Evolutionary conservation across 2,888 invertebrate genomes (phyloP).

Genomic region (Stramonita haemastoma): DNA sequence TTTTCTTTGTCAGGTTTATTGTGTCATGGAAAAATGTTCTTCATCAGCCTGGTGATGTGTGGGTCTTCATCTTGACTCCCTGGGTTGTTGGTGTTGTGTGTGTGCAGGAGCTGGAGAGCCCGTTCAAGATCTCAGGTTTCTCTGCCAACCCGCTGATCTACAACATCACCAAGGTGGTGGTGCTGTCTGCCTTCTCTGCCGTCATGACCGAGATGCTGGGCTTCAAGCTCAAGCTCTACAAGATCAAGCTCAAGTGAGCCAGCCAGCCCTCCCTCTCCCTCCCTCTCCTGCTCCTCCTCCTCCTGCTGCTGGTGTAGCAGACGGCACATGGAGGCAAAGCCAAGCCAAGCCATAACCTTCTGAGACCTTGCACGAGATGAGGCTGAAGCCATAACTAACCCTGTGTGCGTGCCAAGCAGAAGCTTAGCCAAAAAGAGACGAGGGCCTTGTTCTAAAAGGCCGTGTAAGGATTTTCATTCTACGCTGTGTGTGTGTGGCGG

Average conservation of each 20-base stretch:
- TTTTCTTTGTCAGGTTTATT: too few relatives aligned
- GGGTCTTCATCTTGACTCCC: too few relatives aligned
- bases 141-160: conserved; percentile 97
- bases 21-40: too few relatives aligned
- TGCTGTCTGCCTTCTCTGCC: conserved; percentile 95
- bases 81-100: neutral
- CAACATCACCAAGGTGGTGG: conserved; percentile 95
- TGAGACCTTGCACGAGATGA: neutral
- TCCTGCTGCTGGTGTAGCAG: neutral
- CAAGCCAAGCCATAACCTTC: neutral
- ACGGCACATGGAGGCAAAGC: neutral
- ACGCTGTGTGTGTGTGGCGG: too few relatives aligned
- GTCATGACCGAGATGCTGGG: conserved; percentile 97
- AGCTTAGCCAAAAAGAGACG: neutral
- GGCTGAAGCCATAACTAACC: neutral
- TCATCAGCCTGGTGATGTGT: too few relatives aligned
- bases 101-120: conserved; percentile 92
- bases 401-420: neutral
- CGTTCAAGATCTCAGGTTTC: conserved; percentile 96
- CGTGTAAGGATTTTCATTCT: too few relatives aligned
- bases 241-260: conserved; percentile 85
- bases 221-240: conserved; percentile 96
- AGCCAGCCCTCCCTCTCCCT: neutral
- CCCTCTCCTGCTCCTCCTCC: neutral
- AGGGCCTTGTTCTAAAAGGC: too few relatives aligned